phyloP scores from a whole-genome alignment of 2,888 invertebrate species.

The Drosophila buzzatii region DNA sequence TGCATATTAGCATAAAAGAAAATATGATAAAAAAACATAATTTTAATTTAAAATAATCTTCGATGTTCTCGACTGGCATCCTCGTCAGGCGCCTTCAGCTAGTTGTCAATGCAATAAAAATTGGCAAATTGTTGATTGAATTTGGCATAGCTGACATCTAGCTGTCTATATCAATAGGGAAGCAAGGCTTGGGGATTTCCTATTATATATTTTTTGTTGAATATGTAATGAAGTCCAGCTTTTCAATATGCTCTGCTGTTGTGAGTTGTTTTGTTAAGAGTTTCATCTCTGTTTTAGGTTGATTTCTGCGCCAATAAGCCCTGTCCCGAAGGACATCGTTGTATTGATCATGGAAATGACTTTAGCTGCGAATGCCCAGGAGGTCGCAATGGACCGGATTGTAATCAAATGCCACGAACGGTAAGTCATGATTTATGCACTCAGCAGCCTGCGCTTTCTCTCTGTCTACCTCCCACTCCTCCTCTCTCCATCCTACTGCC shows the following conservation, averaged over 20 bases:
- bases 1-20: slow-evolving; percentile 1
- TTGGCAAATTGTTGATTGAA: slow-evolving; percentile 59
- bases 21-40: neutral
- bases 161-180: slow-evolving; percentile 24
- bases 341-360: slow-evolving; percentile 91
- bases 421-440: slow-evolving; percentile 86
- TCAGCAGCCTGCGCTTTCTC: slow-evolving; percentile 24
- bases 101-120: slow-evolving; percentile 42
- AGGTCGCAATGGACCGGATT: slow-evolving; percentile 90
- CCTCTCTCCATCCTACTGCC: neutral
- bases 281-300: slow-evolving; percentile 85
- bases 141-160: slow-evolving; percentile 37
- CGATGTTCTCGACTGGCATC: neutral
- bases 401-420: slow-evolving; percentile 88
- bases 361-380: slow-evolving; percentile 91
- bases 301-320: slow-evolving; percentile 90
- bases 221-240: slow-evolving; percentile 71
- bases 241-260: slow-evolving; percentile 47
- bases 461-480: neutral
- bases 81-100: neutral
- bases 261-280: slow-evolving; percentile 13
- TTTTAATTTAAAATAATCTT: slow-evolving; percentile 9
- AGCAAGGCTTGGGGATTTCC: neutral
- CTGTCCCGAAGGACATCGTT: slow-evolving; percentile 89
- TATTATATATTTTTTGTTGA: slow-evolving; percentile 55